These are phyloP conservation scores for Platygyra sinensis DNA, from an alignment of 64 coral and sea anemone genomes.

Conservation along the genomic window DNA sequence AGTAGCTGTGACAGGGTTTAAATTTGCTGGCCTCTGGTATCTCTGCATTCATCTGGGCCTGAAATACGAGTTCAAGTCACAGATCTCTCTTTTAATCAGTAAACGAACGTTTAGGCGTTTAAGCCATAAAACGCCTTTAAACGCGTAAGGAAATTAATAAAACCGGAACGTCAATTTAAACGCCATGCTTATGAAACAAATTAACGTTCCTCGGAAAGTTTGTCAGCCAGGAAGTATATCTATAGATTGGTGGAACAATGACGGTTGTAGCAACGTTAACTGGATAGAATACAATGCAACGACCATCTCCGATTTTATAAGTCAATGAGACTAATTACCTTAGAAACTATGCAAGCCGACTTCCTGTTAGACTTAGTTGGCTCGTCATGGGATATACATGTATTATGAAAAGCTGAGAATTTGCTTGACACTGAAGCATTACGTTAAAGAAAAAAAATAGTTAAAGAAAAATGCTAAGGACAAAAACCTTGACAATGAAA, in stretches of 20 bases:
- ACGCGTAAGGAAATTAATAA: background rate
- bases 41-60: background rate
- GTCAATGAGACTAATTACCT: background rate
- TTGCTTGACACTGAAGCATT: no score
- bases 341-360: background rate
- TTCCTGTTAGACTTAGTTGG: background rate
- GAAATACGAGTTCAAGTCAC: background rate
- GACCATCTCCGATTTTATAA: background rate
- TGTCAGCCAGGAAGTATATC: background rate
- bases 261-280: no score
- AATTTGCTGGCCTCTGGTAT: background rate
- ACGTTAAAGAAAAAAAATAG: no score
- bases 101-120: background rate
- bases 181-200: background rate
- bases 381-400: background rate
- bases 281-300: no score
- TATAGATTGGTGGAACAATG: background rate
- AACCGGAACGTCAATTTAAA: background rate
- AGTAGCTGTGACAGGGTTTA: background rate
- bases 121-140: background rate
- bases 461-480: no score
- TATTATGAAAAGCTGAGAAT: no score
- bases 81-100: background rate
- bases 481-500: no score
- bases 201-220: background rate